Evolutionary conservation across 2,113 vertebrate species (phyloP).

Genomic region (Balaenoptera acutorostrata): DNA sequence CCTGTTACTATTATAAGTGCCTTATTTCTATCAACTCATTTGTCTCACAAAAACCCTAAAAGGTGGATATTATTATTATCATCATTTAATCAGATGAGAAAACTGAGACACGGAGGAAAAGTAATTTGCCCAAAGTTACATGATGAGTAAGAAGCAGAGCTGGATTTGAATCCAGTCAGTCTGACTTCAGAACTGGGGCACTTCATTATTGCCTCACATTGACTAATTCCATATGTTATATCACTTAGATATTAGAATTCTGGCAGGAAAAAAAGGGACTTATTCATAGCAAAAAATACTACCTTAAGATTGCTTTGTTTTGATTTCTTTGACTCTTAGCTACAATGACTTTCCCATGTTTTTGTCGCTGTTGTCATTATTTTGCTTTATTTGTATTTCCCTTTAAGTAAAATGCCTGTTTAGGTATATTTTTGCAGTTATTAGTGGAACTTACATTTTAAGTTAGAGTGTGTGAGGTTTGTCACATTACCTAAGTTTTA

Average conservation of each 20-base stretch:
- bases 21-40: neutral
- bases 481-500: neutral
- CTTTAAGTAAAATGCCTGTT: neutral
- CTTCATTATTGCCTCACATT: neutral
- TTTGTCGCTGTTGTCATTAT: neutral
- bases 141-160: neutral
- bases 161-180: neutral
- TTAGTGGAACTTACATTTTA: neutral
- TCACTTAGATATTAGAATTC: neutral
- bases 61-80: neutral
- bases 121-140: neutral
- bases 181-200: neutral
- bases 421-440: neutral
- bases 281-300: neutral
- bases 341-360: neutral
- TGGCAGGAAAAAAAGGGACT: neutral
- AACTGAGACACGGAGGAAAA: neutral
- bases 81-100: neutral
- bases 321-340: neutral
- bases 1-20: neutral
- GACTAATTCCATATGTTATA: neutral
- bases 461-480: neutral
- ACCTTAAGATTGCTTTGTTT: neutral
- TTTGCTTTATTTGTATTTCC: neutral
- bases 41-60: neutral